Percentiles rank a stretch among this genome's conserved stretches.
Evolutionary conservation across 2,888 invertebrate genomes (phyloP).

Genomic region (Epiperipatus broadwayi): DNA sequence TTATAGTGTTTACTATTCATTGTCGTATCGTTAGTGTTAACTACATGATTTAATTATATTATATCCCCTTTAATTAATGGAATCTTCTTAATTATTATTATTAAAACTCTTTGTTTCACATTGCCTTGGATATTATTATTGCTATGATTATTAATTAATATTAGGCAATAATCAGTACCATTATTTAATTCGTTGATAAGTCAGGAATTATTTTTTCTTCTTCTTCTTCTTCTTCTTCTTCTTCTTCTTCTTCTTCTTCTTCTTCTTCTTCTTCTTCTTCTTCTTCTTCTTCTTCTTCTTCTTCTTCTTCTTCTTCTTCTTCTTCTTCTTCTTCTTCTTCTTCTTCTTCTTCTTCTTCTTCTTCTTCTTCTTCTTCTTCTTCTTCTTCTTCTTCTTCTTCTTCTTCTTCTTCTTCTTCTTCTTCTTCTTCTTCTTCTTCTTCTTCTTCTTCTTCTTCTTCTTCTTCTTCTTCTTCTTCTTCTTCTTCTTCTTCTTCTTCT

Average conservation of each 20-base stretch:
- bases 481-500: no score
- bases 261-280: slow-evolving; percentile 11
- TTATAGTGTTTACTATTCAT: no score
- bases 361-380: slow-evolving; percentile 4
- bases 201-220: no score
- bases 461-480: slow-evolving; percentile 15
- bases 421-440: slow-evolving; percentile 10
- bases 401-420: slow-evolving; percentile 7
- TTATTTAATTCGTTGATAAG: no score
- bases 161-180: no score
- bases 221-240: slow-evolving; percentile 14
- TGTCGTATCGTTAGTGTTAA: no score
- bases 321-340: slow-evolving; percentile 5
- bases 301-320: slow-evolving; percentile 1
- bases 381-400: slow-evolving; percentile 1
- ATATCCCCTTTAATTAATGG: no score
- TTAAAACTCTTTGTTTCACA: no score
- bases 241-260: neutral
- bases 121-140: no score
- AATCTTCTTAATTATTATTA: no score
- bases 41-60: no score
- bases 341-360: slow-evolving; percentile 8
- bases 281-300: neutral
- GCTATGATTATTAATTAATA: no score
- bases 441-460: slow-evolving; percentile 11